phyloP scores from a whole-genome alignment of 2,113 vertebrate species.

The Columba janthina region DNA sequence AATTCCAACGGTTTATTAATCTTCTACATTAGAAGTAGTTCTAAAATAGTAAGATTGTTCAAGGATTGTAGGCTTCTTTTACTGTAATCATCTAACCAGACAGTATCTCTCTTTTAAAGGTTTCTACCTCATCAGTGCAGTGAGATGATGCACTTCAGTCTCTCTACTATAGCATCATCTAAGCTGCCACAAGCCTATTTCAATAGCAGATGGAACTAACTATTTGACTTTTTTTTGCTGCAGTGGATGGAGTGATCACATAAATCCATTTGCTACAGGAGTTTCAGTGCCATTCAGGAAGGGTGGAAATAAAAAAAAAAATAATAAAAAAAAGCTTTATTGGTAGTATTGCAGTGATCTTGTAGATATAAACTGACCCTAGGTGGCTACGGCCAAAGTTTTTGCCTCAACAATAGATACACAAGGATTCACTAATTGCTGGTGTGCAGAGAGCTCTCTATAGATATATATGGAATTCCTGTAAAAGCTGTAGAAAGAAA shows the following conservation, averaged over 20 bases:
- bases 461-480: neutral
- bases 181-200: neutral
- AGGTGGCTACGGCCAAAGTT: neutral
- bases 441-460: neutral
- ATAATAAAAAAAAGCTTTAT: neutral
- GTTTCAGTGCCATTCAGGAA: neutral
- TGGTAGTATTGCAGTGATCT: neutral
- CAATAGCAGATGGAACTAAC: neutral
- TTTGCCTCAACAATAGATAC: neutral
- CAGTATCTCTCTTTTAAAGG: neutral
- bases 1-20: neutral
- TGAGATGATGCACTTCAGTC: neutral
- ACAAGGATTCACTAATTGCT: neutral
- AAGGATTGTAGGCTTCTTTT: neutral
- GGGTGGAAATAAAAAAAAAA: neutral
- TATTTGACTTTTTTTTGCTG: neutral
- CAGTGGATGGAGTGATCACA: neutral
- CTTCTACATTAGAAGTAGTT: neutral
- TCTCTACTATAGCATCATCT: neutral
- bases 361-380: neutral
- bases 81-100: neutral
- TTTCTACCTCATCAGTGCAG: neutral
- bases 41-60: neutral
- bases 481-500: neutral
- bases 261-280: neutral